Evolutionary conservation across 2,888 invertebrate genomes (phyloP).

Genomic region (Ischnura elegans): DNA sequence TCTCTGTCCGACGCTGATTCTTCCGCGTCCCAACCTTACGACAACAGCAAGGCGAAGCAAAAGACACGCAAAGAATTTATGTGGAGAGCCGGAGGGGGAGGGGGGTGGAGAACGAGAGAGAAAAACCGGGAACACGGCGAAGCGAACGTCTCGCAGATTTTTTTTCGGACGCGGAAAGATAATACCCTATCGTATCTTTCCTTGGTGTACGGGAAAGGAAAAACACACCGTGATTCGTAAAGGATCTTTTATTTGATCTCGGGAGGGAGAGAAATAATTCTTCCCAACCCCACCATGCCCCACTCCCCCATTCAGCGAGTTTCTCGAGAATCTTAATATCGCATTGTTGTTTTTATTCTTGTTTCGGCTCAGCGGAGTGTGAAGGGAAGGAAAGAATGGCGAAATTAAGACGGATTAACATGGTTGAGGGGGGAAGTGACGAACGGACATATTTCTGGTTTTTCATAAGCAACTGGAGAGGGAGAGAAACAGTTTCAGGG

Average conservation of each 20-base stretch:
- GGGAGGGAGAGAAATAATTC: neutral
- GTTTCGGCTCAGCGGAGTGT: neutral
- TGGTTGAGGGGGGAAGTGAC: neutral
- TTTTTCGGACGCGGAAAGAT: neutral
- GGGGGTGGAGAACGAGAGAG: neutral
- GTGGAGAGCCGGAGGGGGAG: neutral
- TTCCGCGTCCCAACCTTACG: neutral
- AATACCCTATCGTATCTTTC: neutral
- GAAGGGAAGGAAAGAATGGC: neutral
- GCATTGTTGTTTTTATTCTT: neutral
- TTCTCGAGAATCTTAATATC: neutral
- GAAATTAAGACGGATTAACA: neutral
- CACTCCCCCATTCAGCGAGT: neutral
- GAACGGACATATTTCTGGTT: slow-evolving; percentile 13
- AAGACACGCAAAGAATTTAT: neutral
- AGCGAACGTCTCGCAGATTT: neutral
- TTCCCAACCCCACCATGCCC: no score
- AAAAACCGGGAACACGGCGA: neutral
- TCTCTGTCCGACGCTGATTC: neutral
- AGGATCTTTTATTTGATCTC: neutral
- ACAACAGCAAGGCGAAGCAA: neutral
- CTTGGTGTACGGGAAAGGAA: neutral
- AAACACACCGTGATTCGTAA: neutral
- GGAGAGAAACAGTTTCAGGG: no score
- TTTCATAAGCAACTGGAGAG: neutral